Conservation (phyloP, 2,113 vertebrate genomes). For the Ptilorrhoa leucosticta region DNA sequence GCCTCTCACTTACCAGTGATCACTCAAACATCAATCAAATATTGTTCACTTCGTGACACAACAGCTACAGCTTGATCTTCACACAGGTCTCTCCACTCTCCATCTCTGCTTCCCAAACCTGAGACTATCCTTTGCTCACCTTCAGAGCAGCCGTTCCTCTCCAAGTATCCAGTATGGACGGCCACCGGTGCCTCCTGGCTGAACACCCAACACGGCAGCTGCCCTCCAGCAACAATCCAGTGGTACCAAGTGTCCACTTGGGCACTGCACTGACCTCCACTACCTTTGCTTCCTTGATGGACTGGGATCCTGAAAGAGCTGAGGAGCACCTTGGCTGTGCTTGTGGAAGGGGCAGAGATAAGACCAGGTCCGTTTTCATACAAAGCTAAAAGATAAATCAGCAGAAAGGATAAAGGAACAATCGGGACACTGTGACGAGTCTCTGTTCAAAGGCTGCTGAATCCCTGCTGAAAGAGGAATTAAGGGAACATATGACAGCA, state of each 20-base stretch:
- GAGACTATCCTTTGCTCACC: background rate
- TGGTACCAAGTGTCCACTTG: background rate
- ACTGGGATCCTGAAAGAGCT: background rate
- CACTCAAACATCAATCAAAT: background rate
- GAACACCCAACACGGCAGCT: background rate
- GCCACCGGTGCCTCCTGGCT: background rate
- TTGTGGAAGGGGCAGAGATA: background rate
- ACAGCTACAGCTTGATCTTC: background rate
- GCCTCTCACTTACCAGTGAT: background rate
- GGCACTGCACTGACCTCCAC: background rate
- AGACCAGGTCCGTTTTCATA: background rate
- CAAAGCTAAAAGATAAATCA: background rate
- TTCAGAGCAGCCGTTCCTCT: background rate
- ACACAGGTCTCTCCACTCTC: background rate
- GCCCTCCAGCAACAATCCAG: background rate
- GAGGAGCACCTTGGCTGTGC: background rate
- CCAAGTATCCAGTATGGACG: background rate
- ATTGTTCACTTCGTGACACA: background rate
- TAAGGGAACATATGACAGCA: background rate
- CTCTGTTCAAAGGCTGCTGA: background rate
- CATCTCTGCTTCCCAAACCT: background rate
- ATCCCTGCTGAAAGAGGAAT: background rate
- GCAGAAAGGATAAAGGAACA: background rate
- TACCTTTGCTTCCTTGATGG: background rate
- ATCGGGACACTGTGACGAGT: background rate